phyloP scores from a whole-genome alignment of 2,888 invertebrate genomes.

The Lepetodrilus schrolli region DNA sequence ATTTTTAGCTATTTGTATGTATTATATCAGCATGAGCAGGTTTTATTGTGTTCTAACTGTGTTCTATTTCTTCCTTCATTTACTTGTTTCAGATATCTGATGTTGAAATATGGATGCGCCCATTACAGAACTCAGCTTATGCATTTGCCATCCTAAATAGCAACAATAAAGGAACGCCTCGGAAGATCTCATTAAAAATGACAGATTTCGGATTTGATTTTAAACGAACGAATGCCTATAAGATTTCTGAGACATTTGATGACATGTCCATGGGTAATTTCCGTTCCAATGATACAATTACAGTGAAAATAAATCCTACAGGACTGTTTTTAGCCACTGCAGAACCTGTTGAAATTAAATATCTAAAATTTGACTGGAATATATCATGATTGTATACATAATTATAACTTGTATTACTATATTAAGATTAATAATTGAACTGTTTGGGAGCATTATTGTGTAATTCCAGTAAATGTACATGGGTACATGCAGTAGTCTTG shows the following conservation, averaged over 20 bases:
- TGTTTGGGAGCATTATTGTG: no score
- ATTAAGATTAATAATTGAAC: no score
- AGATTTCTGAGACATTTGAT: slow-evolving; percentile 66
- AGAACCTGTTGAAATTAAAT: no score
- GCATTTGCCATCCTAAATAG: slow-evolving; percentile 67
- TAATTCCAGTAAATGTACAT: no score
- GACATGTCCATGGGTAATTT: slow-evolving; percentile 55
- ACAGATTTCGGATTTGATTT: slow-evolving; percentile 48
- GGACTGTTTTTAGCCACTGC: slow-evolving; percentile 53
- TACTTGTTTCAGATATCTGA: slow-evolving; percentile 44
- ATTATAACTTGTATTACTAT: no score
- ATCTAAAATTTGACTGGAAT: no score
- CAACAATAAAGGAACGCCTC: slow-evolving; percentile 55
- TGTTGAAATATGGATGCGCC: slow-evolving; percentile 91
- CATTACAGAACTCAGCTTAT: slow-evolving; percentile 61
- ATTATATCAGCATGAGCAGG: no score
- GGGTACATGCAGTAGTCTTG: no score
- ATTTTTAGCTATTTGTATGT: no score
- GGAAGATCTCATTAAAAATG: slow-evolving; percentile 44
- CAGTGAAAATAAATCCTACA: slow-evolving; percentile 45
- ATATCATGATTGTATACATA: no score
- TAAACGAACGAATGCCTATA: slow-evolving; percentile 53
- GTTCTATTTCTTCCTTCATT: neutral
- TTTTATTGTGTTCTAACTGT: no score
- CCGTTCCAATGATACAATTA: slow-evolving; percentile 48